Percentiles rank a stretch among this genome's conserved stretches.
These are phyloP conservation scores for Odontomyia ornata DNA, from an alignment of 2,888 invertebrate species.

Conservation along the genomic window DNA sequence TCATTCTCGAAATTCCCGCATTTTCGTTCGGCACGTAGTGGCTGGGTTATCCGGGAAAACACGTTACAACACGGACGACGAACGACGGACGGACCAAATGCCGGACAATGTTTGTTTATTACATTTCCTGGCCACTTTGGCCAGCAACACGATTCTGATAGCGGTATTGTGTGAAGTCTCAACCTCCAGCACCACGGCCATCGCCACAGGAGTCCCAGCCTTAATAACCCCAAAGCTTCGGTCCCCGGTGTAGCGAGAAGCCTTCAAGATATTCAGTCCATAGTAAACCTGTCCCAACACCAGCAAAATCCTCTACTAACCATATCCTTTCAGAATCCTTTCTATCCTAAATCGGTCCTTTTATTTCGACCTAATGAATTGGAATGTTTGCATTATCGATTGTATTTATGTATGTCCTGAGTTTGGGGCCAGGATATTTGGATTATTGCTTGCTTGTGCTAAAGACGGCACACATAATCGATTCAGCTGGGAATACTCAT, in stretches of 20 bases:
- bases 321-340: constrained; percentile 23
- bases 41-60: constrained; percentile 10
- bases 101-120: constrained; percentile 39
- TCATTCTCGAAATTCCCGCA: constrained; percentile 2
- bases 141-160: background rate
- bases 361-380: constrained; percentile 38
- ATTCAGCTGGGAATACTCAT: background rate
- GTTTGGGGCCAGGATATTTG: background rate
- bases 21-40: constrained; percentile 31
- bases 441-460: background rate
- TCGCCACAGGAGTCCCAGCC: too few relatives aligned
- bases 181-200: background rate
- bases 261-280: background rate
- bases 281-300: background rate
- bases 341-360: constrained; percentile 29
- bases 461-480: background rate
- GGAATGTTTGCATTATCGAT: constrained; percentile 41
- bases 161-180: background rate
- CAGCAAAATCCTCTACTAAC: background rate
- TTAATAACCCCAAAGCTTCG: background rate
- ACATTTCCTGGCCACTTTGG: constrained; percentile 37
- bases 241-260: background rate
- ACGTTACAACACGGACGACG: constrained; percentile 4
- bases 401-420: constrained; percentile 4
- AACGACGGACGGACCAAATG: constrained; percentile 6